phyloP scores from a whole-genome alignment of 35 echinoderm and acorn worm species.

The Antedon bifida region DNA sequence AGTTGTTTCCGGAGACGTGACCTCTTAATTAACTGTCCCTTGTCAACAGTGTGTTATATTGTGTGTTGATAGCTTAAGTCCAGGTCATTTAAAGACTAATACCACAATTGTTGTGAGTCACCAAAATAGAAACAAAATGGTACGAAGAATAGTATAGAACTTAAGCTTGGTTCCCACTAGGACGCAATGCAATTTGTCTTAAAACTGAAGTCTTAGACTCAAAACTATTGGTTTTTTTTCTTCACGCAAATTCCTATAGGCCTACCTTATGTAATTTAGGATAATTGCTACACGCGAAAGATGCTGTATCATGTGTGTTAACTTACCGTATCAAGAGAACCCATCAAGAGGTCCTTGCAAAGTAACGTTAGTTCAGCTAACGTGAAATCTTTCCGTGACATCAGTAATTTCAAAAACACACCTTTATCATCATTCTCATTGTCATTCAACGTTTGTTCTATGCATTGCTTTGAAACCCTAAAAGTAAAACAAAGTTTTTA shows the following conservation, averaged over 20 bases:
- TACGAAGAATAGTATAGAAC: no score
- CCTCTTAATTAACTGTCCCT: background rate
- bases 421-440: conserved; percentile 14
- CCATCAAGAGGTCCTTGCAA: conserved; percentile 59
- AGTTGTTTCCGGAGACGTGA: background rate
- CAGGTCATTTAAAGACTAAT: background rate
- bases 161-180: no score
- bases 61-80: background rate
- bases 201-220: no score
- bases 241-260: no score
- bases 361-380: conserved; percentile 39
- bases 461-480: conserved; percentile 37
- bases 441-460: conserved; percentile 29
- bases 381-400: conserved; percentile 8
- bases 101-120: background rate
- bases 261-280: no score
- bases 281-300: no score
- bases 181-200: no score
- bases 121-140: background rate
- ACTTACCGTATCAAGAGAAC: conserved; percentile 74
- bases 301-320: background rate
- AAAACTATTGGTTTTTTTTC: no score
- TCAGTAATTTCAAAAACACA: background rate
- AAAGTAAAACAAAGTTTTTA: background rate
- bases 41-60: background rate